Base-by-base conservation (phyloP, 1,140 invertebrate species). In the Cotesia chilonis region DNA sequence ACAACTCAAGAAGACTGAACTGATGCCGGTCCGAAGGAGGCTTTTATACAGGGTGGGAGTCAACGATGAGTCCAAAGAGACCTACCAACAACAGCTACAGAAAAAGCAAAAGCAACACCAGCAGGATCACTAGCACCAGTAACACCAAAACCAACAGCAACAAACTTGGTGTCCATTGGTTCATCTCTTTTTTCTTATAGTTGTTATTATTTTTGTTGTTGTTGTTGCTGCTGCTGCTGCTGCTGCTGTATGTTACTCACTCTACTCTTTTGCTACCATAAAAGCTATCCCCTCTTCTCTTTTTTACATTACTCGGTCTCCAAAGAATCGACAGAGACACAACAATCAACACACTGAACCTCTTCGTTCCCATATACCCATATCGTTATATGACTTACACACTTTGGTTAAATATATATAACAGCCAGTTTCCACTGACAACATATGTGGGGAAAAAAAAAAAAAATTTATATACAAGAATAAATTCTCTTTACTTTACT, bases 1-100 rank as follows among this genome's bases (percentile, higher is more conserved):
- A 74, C 54, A 77, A 77, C 71, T 75, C 64, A 74, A 77, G 41
- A 47, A 47, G 76, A 77, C 76, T 77, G 76, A 77, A 77, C 74
- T 73, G 60, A 74, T 69, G 71, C 55, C 68, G 61, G 74, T 51
- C 74, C 65, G 74, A 71, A 71, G 67, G 74, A 69, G 71, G 76
- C 76, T 77, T 77, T 75, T 77, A 77, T 77, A 77, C 72, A 77
- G 74, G 76, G 76, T 77, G 76, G 76, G 76, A 74, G 74, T 77
- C 75, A 73, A 68, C 73, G 70, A 72, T 63, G 70, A 73, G 69
- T 69, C 68, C 41, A 10, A 47, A 10, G 41, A 47, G 41, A 47
- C 41, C 41, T 47, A 47, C 41, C 41, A 47, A 47, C 41, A 47
- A 47, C 41, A 41, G 38, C 38, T 7, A 5, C 38, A 57, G 55